These are phyloP conservation scores for Limnephilus lunatus DNA, from an alignment of 2,888 invertebrate species.

Conservation along the genomic window DNA sequence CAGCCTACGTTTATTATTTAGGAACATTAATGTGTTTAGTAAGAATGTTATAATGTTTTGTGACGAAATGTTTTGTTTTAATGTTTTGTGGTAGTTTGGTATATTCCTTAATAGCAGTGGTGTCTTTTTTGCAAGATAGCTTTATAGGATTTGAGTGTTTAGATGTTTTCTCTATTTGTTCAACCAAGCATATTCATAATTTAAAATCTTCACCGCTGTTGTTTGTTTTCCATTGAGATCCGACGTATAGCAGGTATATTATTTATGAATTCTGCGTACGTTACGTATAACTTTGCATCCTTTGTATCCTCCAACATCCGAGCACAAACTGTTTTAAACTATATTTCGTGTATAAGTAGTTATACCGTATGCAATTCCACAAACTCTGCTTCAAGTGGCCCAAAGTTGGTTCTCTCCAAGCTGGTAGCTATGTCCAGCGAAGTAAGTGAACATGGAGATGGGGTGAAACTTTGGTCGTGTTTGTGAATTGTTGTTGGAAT, in stretches of 20 bases:
- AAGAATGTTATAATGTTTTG: too few relatives aligned
- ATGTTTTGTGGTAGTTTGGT: too few relatives aligned
- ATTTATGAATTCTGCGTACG: background rate
- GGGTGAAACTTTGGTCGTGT: background rate
- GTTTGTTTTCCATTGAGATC: too few relatives aligned
- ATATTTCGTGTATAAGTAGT: background rate
- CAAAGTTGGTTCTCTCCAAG: conserved; percentile 7
- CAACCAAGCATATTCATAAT: too few relatives aligned
- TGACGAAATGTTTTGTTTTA: too few relatives aligned
- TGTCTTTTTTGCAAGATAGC: too few relatives aligned
- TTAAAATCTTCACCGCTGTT: too few relatives aligned
- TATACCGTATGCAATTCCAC: background rate
- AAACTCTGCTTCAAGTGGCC: background rate
- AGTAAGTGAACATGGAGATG: background rate
- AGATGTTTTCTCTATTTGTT: too few relatives aligned
- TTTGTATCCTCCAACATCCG: background rate
- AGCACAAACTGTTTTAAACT: background rate
- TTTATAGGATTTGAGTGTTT: too few relatives aligned
- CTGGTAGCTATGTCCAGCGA: conserved; percentile 9
- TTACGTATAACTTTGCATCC: background rate
- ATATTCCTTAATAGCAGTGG: too few relatives aligned
- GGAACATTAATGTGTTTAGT: too few relatives aligned
- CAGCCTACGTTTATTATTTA: too few relatives aligned
- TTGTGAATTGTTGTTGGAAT: conserved; percentile 12
- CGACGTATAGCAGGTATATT: background rate